phyloP scores from a whole-genome alignment of 1,140 invertebrate species.

The Papilio dardanus region DNA sequence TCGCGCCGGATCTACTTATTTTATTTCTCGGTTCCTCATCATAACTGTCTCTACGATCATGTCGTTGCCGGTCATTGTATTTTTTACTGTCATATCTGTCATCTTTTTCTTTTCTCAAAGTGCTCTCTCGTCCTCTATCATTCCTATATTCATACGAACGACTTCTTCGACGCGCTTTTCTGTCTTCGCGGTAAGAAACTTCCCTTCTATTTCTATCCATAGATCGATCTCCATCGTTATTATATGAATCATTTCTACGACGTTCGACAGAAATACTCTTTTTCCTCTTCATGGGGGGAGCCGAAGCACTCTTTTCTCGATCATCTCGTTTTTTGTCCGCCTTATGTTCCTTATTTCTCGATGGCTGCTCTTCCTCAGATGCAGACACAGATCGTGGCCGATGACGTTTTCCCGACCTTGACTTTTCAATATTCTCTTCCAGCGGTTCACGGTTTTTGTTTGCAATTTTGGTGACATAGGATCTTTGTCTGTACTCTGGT shows the following conservation, averaged over 20 bases:
- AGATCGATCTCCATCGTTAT: neutral
- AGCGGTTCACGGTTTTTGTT: conserved; percentile 60
- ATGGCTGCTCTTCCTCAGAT: conserved; percentile 49
- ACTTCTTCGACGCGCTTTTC: conserved; percentile 47
- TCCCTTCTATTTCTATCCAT: conserved; percentile 49
- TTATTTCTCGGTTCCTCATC: conserved; percentile 52
- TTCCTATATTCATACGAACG: conserved; percentile 58
- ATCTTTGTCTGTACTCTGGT: conserved; percentile 57
- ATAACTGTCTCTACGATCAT: conserved; percentile 48
- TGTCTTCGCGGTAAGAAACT: conserved; percentile 49
- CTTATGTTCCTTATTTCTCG: conserved; percentile 53
- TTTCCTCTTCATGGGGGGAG: conserved; percentile 65
- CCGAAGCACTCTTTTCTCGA: conserved; percentile 55
- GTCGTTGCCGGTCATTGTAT: conserved; percentile 49
- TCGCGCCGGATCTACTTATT: conserved; percentile 56
- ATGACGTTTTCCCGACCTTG: conserved; percentile 50
- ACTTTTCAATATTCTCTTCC: conserved; percentile 50
- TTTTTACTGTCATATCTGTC: conserved; percentile 52
- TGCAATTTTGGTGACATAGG: conserved; percentile 67
- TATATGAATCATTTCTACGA: conserved; percentile 15
- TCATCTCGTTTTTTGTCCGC: conserved; percentile 51
- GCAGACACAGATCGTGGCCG: conserved; percentile 52
- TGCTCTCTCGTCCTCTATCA: conserved; percentile 50
- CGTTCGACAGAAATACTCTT: conserved; percentile 51
- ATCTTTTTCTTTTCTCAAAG: conserved; percentile 50